A percentile compares a stretch with the other conserved stretches of the same genome.
phyloP scores from a whole-genome alignment of 2,797 vertebrate species.

The Phrynocephalus guinanensis region DNA sequence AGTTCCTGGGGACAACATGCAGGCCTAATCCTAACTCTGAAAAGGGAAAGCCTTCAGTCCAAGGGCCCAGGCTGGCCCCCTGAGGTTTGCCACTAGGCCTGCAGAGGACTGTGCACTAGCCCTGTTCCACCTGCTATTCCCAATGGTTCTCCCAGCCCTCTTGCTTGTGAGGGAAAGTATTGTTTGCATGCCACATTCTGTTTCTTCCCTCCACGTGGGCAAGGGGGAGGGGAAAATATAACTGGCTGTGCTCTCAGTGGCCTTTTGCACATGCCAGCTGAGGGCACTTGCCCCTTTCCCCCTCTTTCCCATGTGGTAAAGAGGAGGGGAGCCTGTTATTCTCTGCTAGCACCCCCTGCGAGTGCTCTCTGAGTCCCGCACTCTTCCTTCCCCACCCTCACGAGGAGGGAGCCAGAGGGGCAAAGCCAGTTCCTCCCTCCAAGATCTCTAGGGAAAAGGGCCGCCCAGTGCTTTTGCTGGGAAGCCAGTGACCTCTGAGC shows the following conservation, averaged over 20 bases:
- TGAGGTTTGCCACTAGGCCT: neutral
- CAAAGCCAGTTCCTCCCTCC: no score
- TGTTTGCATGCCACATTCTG: neutral
- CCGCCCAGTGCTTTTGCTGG: neutral
- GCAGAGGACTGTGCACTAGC: no score
- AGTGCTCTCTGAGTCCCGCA: no score
- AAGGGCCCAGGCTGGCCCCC: neutral
- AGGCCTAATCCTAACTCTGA: neutral
- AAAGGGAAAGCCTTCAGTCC: neutral
- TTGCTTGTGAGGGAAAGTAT: no score
- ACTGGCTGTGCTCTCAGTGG: no score
- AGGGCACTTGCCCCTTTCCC: neutral
- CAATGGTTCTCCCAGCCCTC: neutral
- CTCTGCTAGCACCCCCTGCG: no score
- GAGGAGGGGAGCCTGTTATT: neutral
- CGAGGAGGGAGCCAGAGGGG: no score
- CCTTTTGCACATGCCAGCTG: neutral
- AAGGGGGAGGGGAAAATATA: no score
- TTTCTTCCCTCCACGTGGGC: neutral
- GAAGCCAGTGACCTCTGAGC: neutral
- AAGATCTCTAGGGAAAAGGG: no score
- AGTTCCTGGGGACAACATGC: neutral
- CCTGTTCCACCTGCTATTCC: no score
- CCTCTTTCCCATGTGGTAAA: no score
- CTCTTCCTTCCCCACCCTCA: no score